A percentile compares a stretch with the other conserved stretches of the same genome.
These are phyloP conservation scores for Lithobates pipiens DNA, from an alignment of 2,797 vertebrate genomes.

Conservation along the genomic window DNA sequence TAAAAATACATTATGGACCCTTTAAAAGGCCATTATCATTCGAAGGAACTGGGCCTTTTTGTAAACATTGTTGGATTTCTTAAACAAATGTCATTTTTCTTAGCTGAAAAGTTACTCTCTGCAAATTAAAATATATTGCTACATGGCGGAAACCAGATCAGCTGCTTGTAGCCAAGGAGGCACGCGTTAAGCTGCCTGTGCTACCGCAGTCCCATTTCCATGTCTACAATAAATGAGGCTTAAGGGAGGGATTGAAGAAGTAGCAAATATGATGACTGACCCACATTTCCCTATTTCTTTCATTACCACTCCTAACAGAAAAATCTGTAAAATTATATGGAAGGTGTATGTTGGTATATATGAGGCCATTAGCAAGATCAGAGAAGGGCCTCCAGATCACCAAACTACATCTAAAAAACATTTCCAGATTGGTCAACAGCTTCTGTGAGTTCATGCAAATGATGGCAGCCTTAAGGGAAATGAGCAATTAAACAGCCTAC, in stretches of 20 bases:
- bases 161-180: neutral
- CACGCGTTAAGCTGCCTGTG: neutral
- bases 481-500: too few relatives aligned
- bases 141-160: neutral
- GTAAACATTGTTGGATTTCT: conserved; percentile 43
- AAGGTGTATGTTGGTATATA: neutral
- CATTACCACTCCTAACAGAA: neutral
- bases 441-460: neutral
- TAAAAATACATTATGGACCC: conserved; percentile 16
- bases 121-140: conserved; percentile 27
- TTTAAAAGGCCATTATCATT: conserved; percentile 46
- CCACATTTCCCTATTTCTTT: too few relatives aligned
- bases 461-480: too few relatives aligned
- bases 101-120: neutral
- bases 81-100: conserved; percentile 47
- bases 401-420: neutral
- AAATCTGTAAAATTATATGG: neutral
- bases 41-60: conserved; percentile 8
- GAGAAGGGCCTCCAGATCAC: neutral
- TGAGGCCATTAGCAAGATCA: neutral
- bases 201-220: neutral
- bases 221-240: neutral
- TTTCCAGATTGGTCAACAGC: neutral
- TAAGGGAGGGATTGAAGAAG: neutral
- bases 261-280: neutral